These are phyloP conservation scores for Hirtodrosophila histrioides DNA, from an alignment of 2,888 invertebrate species.

Conservation along the genomic window DNA sequence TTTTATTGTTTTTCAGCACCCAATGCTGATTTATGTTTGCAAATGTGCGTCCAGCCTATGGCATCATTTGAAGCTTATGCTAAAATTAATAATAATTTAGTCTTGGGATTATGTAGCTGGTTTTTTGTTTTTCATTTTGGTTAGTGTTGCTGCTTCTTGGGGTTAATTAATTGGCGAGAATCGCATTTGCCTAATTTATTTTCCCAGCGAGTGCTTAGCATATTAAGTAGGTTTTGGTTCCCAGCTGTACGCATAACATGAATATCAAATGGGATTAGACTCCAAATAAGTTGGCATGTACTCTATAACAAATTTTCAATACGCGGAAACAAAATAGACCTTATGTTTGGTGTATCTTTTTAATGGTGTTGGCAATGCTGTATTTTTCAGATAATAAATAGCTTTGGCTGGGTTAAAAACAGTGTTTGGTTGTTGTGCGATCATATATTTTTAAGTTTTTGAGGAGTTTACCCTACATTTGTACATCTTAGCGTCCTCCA, in stretches of 20 bases:
- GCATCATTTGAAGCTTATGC: conserved; percentile 45
- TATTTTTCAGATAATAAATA: too few relatives aligned
- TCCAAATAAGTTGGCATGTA: conserved; percentile 27
- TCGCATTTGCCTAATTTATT: conserved; percentile 45
- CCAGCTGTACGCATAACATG: conserved; percentile 40
- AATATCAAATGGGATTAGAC: conserved; percentile 40
- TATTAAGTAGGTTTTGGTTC: conserved; percentile 40
- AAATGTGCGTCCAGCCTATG: conserved; percentile 57
- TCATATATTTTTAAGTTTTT: too few relatives aligned
- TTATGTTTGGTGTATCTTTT: too few relatives aligned
- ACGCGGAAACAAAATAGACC: conserved; percentile 9
- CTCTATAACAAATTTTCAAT: conserved; percentile 7
- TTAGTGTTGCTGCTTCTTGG: conserved; percentile 3
- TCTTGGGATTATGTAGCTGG: conserved; percentile 35
- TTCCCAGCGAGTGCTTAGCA: conserved; percentile 31
- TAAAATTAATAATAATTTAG: conserved; percentile 57
- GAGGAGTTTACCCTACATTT: too few relatives aligned
- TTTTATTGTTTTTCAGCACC: conserved; percentile 5
- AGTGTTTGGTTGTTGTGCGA: too few relatives aligned
- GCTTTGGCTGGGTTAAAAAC: too few relatives aligned
- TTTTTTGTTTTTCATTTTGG: conserved; percentile 7
- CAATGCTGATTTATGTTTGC: conserved; percentile 40
- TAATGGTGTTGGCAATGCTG: too few relatives aligned
- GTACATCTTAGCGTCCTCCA: too few relatives aligned
- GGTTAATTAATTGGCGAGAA: conserved; percentile 50